Conservation (phyloP, 2,113 vertebrate species). For the Engystomops pustulosus region DNA sequence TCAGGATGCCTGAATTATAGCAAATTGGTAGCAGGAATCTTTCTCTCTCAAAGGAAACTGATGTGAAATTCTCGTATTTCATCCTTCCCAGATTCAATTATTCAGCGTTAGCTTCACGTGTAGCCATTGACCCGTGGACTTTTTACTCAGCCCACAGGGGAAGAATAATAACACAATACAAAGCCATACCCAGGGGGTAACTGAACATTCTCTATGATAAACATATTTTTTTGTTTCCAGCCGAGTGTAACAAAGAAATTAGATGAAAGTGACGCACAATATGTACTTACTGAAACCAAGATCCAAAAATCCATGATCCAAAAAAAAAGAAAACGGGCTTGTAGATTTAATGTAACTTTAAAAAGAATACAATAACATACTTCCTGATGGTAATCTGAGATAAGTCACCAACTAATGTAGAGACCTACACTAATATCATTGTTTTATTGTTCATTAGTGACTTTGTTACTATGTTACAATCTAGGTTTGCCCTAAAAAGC, state of each 20-base stretch:
- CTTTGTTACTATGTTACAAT: too few species aligned
- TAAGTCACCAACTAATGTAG: neutral
- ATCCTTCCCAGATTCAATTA: neutral
- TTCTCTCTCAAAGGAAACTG: too few species aligned
- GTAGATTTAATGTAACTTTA: neutral
- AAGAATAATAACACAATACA: slow-evolving; percentile 6
- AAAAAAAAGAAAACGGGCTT: neutral
- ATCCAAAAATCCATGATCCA: neutral
- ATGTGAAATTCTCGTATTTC: neutral
- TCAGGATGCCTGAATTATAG: too few species aligned
- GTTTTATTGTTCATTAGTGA: too few species aligned
- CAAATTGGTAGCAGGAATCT: too few species aligned
- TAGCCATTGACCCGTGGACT: neutral
- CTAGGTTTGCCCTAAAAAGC: too few species aligned
- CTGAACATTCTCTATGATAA: neutral
- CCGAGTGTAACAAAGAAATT: slow-evolving; percentile 3
- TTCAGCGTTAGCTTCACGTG: neutral
- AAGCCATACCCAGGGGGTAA: neutral
- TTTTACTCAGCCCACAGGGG: neutral
- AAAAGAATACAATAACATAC: neutral
- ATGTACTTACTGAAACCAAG: neutral
- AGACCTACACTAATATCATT: too few species aligned
- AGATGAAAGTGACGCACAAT: neutral
- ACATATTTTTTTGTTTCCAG: slow-evolving; percentile 12
- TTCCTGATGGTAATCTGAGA: neutral